Evolutionary conservation across 2,888 invertebrate species (phyloP).

Genomic region (Plemyria rubiginata): DNA sequence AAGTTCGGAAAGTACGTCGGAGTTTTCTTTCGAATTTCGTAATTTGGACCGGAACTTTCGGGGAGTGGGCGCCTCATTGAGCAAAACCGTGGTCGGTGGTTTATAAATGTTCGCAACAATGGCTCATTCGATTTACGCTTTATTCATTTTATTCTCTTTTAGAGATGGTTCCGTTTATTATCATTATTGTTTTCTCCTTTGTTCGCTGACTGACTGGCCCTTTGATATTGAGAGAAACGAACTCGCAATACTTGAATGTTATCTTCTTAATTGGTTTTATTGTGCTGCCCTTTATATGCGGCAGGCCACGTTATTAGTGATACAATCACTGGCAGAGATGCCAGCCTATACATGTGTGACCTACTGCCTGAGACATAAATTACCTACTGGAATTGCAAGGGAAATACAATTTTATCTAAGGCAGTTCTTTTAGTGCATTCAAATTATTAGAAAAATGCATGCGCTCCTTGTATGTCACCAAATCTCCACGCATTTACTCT

Average conservation of each 20-base stretch:
- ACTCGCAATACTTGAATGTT: constrained; percentile 45
- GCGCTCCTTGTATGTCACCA: not conserved
- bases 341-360: not conserved
- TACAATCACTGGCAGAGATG: constrained; percentile 1
- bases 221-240: constrained; percentile 46
- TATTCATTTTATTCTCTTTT: constrained; percentile 55
- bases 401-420: not conserved
- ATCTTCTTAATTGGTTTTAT: constrained; percentile 46
- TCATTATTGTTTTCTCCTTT: constrained; percentile 58
- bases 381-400: not conserved
- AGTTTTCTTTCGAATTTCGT: constrained; percentile 63
- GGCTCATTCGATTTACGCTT: constrained; percentile 68
- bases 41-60: constrained; percentile 66
- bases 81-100: constrained; percentile 62
- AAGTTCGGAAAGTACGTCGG: constrained; percentile 51
- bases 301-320: constrained; percentile 12
- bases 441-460: not conserved
- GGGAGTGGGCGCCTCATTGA: constrained; percentile 58
- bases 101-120: constrained; percentile 66
- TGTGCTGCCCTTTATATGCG: constrained; percentile 30
- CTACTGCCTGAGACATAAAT: not conserved
- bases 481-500: too few relatives aligned
- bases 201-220: constrained; percentile 47
- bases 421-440: not conserved
- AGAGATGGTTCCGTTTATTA: constrained; percentile 56